phyloP scores from a whole-genome alignment of 1,140 invertebrate genomes.

The Leptestheria dahalacensis region DNA sequence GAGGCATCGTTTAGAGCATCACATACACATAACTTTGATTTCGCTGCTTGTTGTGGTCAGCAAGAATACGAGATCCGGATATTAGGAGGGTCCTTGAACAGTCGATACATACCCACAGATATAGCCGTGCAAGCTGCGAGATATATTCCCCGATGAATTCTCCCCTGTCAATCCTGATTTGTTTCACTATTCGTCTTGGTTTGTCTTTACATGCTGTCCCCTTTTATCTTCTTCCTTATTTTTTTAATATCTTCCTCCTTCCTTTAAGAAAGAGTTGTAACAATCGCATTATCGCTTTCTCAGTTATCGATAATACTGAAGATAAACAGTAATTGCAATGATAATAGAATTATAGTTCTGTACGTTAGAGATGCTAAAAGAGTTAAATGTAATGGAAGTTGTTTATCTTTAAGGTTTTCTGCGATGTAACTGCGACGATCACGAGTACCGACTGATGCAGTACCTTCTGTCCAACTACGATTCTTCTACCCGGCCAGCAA shows the following conservation, averaged over 20 bases:
- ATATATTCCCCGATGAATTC: background rate
- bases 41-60: background rate
- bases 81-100: background rate
- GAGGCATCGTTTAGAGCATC: background rate
- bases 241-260: background rate
- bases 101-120: no score
- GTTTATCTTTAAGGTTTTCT: background rate
- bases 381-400: background rate
- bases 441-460: slow-evolving; percentile 27
- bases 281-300: no score
- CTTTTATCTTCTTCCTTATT: background rate
- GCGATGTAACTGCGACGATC: background rate
- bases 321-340: no score
- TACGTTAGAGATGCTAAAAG: no score
- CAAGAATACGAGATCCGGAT: background rate
- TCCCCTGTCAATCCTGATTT: background rate
- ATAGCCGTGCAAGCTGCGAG: background rate
- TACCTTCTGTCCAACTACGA: slow-evolving; percentile 31
- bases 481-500: slow-evolving; percentile 39
- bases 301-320: no score
- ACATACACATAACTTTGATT: no score
- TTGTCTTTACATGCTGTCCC: background rate
- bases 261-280: background rate
- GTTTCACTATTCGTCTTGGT: background rate
- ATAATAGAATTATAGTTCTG: background rate